Base-by-base conservation (phyloP, 2,888 invertebrate genomes). In the Drosophila sordidula region DNA sequence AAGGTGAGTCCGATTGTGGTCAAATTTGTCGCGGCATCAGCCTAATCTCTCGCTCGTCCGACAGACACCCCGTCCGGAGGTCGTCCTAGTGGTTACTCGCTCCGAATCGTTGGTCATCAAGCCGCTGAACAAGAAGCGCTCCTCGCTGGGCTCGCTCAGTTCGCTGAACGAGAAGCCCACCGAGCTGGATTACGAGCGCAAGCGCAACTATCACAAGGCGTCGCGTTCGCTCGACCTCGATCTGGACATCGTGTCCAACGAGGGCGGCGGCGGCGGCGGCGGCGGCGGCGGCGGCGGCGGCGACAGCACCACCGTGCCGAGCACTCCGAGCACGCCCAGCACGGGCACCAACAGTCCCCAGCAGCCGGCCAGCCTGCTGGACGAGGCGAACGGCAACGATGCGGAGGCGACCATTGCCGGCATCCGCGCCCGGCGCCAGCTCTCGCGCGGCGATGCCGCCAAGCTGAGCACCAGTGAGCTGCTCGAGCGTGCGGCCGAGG, bases 1-100 rank as follows among this genome's bases (percentile, higher is more conserved):
- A 98, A 98, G 94, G 97, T 96, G 92, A 81, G 65, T 45, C 16
- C 2, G 0, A 18, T 18, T n/a, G n/a, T n/a, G n/a, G n/a, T 18
- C 18, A 18, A 18, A 18, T 18, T 18, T 1, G 2, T 18, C 18
- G 18, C 18, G 18, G 2, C 1, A 18, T 18, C 6, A 38, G 22
- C 6, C 22, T 26, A 16, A 52, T 41, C 32, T 11, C 34, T 12
- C 4, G 12, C 12, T 12, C 12, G 1, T 3, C 4, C n/a, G 12
- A 18, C 90, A 96, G 96, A 95, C 96, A 66, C 96, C 97, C 67
- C 94, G 96, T 64, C 94, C 95, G 44, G 96, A 96, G 92, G 95
- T 97, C 72, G 94, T 95, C 16, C 93, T 97, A 80, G 96, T 96
- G 84, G 94, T 97, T 80, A 95, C 95, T 82, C 92, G 96, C 90